Evolutionary conservation across 2,113 vertebrate species (phyloP), one percentile per base, ranked within the genome.

Genomic region (Alectura lathami): DNA sequence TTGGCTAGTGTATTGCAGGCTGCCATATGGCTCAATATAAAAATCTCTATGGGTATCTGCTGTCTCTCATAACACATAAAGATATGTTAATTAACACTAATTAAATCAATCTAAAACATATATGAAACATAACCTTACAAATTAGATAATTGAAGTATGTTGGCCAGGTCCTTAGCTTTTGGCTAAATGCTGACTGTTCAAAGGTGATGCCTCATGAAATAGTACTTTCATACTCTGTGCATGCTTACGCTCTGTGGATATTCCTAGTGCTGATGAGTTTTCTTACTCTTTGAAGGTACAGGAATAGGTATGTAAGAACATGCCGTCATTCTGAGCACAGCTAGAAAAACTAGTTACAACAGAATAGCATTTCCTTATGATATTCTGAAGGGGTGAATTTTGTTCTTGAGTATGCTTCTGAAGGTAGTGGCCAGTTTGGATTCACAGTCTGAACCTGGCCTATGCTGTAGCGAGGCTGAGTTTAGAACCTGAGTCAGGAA

Each of bases 31-130:
- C 64, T 94, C 74, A 91, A 80, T 89, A 62, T 80, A 87, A 91
- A 91, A 95, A 78, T 59, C 89, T 93, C 69, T 91, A 93, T 93
- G 94, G 85, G 69, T 96, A 82, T 92, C 93, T 88, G 93, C 91
- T 91, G 77, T 80, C 86, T 93, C 92, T 93, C 93, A 91, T 94
- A 93, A 95, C 67, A 66, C 79, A 84, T 63, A 87, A 93, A 95
- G 77, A 83, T 83, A 91, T 56, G 76, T 67, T 88, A 81, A 68
- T 82, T 94, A 93, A 67, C 68, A 59, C 24, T 79, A 75, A 95
- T 85, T 89, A 60, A 88, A 86, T 94, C 86, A 82, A 59, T 93
- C 84, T 74, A 81, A 83, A 75, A 59, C 72, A 48, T 86, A 81
- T 48, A 87, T 60, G 84, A 93, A 84, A 94, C 21, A 43, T 70